These are phyloP conservation scores for Piliocolobus tephrosceles DNA, from an alignment of 2,113 vertebrate species.

Conservation along the genomic window DNA sequence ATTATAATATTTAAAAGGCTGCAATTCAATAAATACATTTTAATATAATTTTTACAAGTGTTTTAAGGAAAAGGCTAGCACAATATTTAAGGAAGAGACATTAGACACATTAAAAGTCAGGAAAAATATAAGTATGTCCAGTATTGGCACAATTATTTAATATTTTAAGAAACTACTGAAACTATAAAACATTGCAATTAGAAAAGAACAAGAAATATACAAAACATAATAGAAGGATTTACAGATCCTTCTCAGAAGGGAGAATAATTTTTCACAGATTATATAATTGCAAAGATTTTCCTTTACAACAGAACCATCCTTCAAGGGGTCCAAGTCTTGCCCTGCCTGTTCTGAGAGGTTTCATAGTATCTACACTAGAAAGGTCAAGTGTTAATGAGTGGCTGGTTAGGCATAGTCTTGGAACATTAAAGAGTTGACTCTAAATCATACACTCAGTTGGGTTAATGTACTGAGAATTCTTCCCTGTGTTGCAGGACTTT, in stretches of 20 bases:
- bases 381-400: background rate
- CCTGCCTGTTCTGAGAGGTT: background rate
- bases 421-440: background rate
- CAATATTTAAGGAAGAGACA: background rate
- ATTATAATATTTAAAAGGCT: background rate
- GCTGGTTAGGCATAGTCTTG: background rate
- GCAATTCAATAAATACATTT: background rate
- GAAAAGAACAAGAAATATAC: background rate
- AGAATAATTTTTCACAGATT: background rate
- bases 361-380: background rate
- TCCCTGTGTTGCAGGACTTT: background rate
- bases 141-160: background rate
- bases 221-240: background rate
- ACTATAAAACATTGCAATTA: background rate
- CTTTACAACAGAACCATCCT: background rate
- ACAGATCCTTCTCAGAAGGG: background rate
- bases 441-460: background rate
- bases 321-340: background rate
- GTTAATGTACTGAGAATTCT: background rate
- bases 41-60: background rate
- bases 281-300: background rate
- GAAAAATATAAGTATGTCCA: background rate
- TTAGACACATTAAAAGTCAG: background rate
- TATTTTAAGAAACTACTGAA: background rate
- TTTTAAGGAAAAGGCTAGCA: background rate